phyloP scores from a whole-genome alignment of 2,888 invertebrate species.

The Augiades crinisus region DNA sequence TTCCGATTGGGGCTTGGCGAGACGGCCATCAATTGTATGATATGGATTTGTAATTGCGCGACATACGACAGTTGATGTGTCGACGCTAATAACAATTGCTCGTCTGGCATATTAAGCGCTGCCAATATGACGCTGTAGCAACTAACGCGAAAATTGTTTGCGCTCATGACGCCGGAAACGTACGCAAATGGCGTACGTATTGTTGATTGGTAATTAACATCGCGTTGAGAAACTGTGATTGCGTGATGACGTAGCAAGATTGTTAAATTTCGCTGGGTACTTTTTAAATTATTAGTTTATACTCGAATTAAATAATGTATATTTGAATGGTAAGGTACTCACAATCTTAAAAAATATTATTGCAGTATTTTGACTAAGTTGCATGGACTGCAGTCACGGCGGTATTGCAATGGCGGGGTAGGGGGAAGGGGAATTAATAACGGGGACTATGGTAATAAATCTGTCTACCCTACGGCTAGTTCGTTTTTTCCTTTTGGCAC shows the following conservation, averaged over 20 bases:
- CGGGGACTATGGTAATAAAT: too few species aligned
- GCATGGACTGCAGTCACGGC: too few species aligned
- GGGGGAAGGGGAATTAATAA: too few species aligned
- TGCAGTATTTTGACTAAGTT: too few species aligned
- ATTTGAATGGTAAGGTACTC: too few species aligned
- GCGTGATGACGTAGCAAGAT: neutral
- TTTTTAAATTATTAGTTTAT: too few species aligned
- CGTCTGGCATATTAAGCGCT: neutral
- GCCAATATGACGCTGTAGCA: neutral
- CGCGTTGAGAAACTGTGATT: neutral
- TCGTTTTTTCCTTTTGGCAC: too few species aligned
- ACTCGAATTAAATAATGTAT: too few species aligned
- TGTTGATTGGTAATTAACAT: neutral
- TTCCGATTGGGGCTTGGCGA: slow-evolving; percentile 5
- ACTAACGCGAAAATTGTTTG: neutral
- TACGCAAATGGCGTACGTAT: neutral
- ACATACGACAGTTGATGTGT: slow-evolving; percentile 1
- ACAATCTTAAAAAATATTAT: too few species aligned
- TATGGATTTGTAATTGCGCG: slow-evolving; percentile 12
- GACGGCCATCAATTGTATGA: slow-evolving; percentile 9
- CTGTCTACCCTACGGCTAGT: too few species aligned
- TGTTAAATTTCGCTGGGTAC: too few species aligned
- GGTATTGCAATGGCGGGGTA: too few species aligned
- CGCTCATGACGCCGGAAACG: neutral
- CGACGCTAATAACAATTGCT: neutral